Conservation (phyloP, 2,113 vertebrate genomes). For the Bos taurus region ARS-UCD2.0 NC_037356.1:28095501-28096000, state of each 20-base stretch:
- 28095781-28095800: not conserved
- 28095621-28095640: not conserved
- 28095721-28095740: not conserved
- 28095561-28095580: constrained; percentile 11
- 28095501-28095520: not conserved
- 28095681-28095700: not conserved
- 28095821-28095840: not conserved
- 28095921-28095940: not conserved
- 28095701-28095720: not conserved
- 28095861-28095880: not conserved
- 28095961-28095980: not conserved
- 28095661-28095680: not conserved
- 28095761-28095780: not conserved
- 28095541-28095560: not conserved
- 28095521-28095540: not conserved
- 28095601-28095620: not conserved
- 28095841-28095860: not conserved
- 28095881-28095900: not conserved
- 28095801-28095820: not conserved
- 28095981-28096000: not conserved
- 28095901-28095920: not conserved
- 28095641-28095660: not conserved
- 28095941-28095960: not conserved
- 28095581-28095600: not conserved
- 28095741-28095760: not conserved